These are phyloP conservation scores for Cebidichthys violaceus DNA, from an alignment of 2,113 vertebrate species.

Conservation along the genomic window DNA sequence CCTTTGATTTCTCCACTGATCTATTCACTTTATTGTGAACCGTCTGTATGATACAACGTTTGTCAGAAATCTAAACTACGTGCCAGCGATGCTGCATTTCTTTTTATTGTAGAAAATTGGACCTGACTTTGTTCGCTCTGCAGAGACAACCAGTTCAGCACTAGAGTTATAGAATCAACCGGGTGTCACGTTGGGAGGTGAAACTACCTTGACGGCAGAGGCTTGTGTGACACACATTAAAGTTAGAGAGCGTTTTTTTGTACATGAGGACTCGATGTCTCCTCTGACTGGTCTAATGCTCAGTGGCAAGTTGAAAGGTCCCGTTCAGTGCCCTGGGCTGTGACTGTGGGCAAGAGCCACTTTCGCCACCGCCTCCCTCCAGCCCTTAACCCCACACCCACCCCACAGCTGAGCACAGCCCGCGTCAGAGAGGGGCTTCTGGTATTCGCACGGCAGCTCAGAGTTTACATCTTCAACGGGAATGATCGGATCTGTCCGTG, in stretches of 20 bases:
- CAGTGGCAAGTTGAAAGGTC: constrained; percentile 72
- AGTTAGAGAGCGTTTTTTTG: constrained; percentile 33
- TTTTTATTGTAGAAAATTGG: neutral
- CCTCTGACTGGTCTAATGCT: constrained; percentile 54
- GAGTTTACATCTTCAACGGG: constrained; percentile 23
- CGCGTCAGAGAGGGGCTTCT: constrained; percentile 14
- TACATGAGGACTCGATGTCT: constrained; percentile 22
- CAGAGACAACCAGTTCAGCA: neutral
- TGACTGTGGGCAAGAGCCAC: constrained; percentile 38
- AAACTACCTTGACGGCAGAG: constrained; percentile 32
- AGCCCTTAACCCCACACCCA: constrained; percentile 28
- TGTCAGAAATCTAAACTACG: neutral
- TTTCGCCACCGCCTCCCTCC: neutral
- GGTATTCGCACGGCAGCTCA: constrained; percentile 31
- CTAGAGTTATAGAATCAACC: neutral
- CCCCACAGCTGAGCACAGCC: constrained; percentile 44
- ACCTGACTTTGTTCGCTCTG: neutral
- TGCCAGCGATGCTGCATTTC: neutral
- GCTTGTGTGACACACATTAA: constrained; percentile 46
- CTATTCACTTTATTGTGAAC: neutral
- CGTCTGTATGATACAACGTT: neutral
- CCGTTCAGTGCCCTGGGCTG: constrained; percentile 27
- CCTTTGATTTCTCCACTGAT: neutral
- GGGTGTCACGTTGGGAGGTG: neutral
- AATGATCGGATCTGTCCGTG: constrained; percentile 48